Percentiles rank a stretch among this genome's conserved stretches.
Conservation (phyloP, 2,797 vertebrate genomes). For the Cuculus canorus region DNA sequence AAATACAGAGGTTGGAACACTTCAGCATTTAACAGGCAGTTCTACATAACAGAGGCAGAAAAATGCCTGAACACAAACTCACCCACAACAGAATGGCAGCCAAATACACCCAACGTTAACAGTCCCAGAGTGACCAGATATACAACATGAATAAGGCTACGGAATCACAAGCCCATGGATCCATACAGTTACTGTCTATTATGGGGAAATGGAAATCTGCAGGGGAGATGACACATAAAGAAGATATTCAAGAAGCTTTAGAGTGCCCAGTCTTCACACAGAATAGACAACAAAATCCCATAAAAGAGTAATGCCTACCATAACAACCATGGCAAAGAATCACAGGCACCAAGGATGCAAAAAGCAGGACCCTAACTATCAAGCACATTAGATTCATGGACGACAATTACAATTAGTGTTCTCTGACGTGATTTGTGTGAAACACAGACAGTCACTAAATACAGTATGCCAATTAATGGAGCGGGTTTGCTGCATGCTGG, state of each 20-base stretch:
- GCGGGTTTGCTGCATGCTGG: neutral
- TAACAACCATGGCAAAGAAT: neutral
- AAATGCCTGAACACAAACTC: neutral
- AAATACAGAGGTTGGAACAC: neutral
- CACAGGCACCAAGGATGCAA: neutral
- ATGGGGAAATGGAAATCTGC: neutral
- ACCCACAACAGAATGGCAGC: neutral
- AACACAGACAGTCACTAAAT: neutral
- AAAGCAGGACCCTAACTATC: neutral
- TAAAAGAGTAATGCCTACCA: neutral
- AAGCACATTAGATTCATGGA: neutral
- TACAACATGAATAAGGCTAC: neutral
- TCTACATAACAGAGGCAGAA: neutral
- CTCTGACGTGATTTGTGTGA: neutral
- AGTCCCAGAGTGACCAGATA: neutral
- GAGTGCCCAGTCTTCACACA: neutral
- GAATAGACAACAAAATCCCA: neutral
- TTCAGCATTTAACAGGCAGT: neutral
- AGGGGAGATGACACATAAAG: neutral
- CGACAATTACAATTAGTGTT: neutral
- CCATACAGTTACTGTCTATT: neutral
- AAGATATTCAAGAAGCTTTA: neutral
- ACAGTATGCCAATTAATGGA: neutral
- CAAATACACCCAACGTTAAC: slow-evolving; percentile 8
- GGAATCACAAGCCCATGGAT: neutral